Base-by-base conservation (phyloP, 2,888 invertebrate species). In the Hipparchia semele region DNA sequence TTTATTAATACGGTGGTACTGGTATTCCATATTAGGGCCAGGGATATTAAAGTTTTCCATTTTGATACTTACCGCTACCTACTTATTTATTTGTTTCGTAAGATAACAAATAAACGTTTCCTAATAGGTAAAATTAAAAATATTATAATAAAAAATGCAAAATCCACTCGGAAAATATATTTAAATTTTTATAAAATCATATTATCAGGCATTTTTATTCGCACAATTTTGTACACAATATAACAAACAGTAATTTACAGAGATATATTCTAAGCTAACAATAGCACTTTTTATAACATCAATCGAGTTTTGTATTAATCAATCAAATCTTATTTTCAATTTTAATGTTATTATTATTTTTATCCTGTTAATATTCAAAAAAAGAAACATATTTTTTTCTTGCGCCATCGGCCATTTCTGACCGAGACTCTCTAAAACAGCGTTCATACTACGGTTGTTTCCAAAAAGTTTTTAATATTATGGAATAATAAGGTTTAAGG, bases 141-240 rank as follows among this genome's bases (percentile, higher is more conserved):
- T 49, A 49, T 9, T 53, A 67, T n/a, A 76, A 78, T 76, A 77
- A 80, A 39, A 79, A 79, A 86, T 83, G 81, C 89, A 85, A 81
- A 80, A 80, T 90, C 91, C 93, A 92, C 89, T 92, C 90, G 93
- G 94, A 93, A 93, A 88, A 93, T 74, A 92, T 92, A 90, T 93
- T 69, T 92, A 90, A 91, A 91, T 92, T 93, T 92, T 93, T 92
- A 92, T 90, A 93, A 94, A 94, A 93, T 92, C 92, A 93, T 92
- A 86, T 91, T 91, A 86, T 91, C 89, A 92, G 94, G 91, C 94
- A 90, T 88, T 89, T 89, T 86, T 87, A 89, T 89, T 91, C 89
- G 91, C 91, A 91, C 88, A 90, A 88, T 87, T 90, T 91, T 92
- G 89, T 92, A 93, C 91, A 92, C 87, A 89, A 87, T 89, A 89